phyloP scores from a whole-genome alignment of 2,797 vertebrate species.

The Anomalospiza imberbis region DNA sequence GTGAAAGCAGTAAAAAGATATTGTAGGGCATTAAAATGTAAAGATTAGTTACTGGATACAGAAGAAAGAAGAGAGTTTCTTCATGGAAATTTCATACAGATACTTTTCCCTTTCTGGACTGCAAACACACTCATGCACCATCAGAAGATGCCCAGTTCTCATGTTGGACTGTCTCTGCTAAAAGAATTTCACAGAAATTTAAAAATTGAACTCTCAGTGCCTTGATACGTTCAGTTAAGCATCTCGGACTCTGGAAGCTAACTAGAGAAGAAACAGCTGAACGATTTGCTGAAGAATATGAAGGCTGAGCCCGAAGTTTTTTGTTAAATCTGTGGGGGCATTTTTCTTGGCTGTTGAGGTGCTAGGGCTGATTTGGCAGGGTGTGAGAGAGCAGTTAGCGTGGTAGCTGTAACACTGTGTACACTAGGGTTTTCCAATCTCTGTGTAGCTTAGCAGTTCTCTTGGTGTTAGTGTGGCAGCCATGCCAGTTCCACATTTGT shows the following conservation, averaged over 20 bases:
- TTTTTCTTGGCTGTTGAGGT: conserved; percentile 78
- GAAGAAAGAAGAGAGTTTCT: conserved; percentile 77
- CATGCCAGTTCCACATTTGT: conserved; percentile 94
- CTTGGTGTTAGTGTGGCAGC: conserved; percentile 80
- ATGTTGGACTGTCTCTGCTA: conserved; percentile 71
- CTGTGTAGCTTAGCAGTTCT: conserved; percentile 81
- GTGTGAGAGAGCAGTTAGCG: conserved; percentile 59
- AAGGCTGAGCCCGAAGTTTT: conserved; percentile 75
- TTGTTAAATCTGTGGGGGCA: conserved; percentile 71
- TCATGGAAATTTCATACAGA: conserved; percentile 74
- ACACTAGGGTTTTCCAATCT: conserved; percentile 86
- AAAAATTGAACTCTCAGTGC: conserved; percentile 66
- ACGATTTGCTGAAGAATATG: conserved; percentile 69
- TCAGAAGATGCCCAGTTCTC: conserved; percentile 72
- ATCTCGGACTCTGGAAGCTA: conserved; percentile 72
- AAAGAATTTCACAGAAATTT: conserved; percentile 68
- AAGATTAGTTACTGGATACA: conserved; percentile 69
- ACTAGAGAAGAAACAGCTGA: conserved; percentile 73
- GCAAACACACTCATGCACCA: background rate
- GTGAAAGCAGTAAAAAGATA: conserved; percentile 55
- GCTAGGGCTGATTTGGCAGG: conserved; percentile 60
- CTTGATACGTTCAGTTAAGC: conserved; percentile 71
- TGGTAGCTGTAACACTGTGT: conserved; percentile 55
- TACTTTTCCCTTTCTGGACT: conserved; percentile 73
- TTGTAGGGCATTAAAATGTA: conserved; percentile 52